Evolutionary conservation across 92 coral and sea anemone genomes (phyloP).

Genomic region (Zoanthus gigantus): DNA sequence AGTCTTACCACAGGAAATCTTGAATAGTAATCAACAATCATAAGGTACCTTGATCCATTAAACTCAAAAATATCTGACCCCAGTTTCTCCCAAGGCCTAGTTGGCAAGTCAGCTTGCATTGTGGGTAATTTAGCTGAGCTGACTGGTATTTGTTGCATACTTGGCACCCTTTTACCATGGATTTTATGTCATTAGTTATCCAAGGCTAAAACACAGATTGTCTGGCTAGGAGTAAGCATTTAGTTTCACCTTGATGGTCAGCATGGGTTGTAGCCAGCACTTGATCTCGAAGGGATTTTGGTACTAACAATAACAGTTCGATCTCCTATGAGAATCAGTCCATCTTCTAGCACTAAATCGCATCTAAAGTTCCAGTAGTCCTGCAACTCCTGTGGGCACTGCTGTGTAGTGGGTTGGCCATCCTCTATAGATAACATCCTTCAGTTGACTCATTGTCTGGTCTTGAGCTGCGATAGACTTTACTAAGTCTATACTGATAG

Average conservation of each 20-base stretch:
- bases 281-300: not conserved
- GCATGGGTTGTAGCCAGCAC: slow-evolving; percentile 26
- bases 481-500: slow-evolving; percentile 33
- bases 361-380: slow-evolving; percentile 58
- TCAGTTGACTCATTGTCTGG: slow-evolving; percentile 16
- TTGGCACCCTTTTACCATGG: too few relatives aligned
- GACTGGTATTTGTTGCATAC: slow-evolving; percentile 61
- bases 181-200: slow-evolving; percentile 27
- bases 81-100: slow-evolving; percentile 60
- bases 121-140: slow-evolving; percentile 55
- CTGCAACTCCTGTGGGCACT: slow-evolving; percentile 25
- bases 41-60: slow-evolving; percentile 35
- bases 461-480: slow-evolving; percentile 30
- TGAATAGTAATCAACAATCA: slow-evolving; percentile 66
- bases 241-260: slow-evolving; percentile 58
- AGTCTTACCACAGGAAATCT: slow-evolving; percentile 69
- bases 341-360: slow-evolving; percentile 68
- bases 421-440: slow-evolving; percentile 22
- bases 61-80: slow-evolving; percentile 26
- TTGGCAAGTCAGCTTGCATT: slow-evolving; percentile 68
- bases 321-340: slow-evolving; percentile 30
- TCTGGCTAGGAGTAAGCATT: slow-evolving; percentile 64
- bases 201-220: slow-evolving; percentile 39
- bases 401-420: slow-evolving; percentile 29
- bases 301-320: not conserved